Conservation (phyloP, 2,797 vertebrate genomes). For the Typhlichthys subterraneus region DNA sequence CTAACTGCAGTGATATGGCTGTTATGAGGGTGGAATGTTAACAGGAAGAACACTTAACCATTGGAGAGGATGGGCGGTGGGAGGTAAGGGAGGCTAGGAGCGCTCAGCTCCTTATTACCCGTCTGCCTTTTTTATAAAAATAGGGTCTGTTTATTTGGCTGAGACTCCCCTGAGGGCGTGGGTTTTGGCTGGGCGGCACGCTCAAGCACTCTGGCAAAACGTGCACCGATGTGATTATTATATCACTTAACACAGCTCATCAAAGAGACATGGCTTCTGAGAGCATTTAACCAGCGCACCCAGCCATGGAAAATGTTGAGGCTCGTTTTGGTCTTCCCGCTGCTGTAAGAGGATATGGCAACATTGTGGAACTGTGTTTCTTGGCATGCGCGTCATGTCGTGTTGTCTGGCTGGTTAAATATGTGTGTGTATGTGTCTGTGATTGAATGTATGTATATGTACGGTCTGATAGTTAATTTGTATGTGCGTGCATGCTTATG, state of each 20-base stretch:
- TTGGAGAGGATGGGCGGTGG: slow-evolving; percentile 24
- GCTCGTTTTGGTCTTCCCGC: slow-evolving; percentile 41
- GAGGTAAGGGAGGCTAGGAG: slow-evolving; percentile 34
- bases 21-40: slow-evolving; percentile 65
- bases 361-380: slow-evolving; percentile 48
- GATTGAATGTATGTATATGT: slow-evolving; percentile 14
- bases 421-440: slow-evolving; percentile 29
- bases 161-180: slow-evolving; percentile 41
- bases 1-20: slow-evolving; percentile 45
- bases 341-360: slow-evolving; percentile 43
- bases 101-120: slow-evolving; percentile 54
- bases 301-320: slow-evolving; percentile 57
- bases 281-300: slow-evolving; percentile 54
- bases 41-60: slow-evolving; percentile 60
- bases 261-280: slow-evolving; percentile 69
- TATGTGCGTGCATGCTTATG: slow-evolving; percentile 30
- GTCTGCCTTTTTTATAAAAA: slow-evolving; percentile 64
- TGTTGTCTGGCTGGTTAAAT: slow-evolving; percentile 48
- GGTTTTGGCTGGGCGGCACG: slow-evolving; percentile 40
- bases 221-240: slow-evolving; percentile 64
- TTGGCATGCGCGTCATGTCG: slow-evolving; percentile 47
- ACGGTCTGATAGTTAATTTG: not conserved
- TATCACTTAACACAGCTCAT: slow-evolving; percentile 69
- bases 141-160: slow-evolving; percentile 71
- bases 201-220: slow-evolving; percentile 53